Evolutionary conservation across 2,888 invertebrate species (phyloP).

Genomic region (Holacanthella duospinosa): DNA sequence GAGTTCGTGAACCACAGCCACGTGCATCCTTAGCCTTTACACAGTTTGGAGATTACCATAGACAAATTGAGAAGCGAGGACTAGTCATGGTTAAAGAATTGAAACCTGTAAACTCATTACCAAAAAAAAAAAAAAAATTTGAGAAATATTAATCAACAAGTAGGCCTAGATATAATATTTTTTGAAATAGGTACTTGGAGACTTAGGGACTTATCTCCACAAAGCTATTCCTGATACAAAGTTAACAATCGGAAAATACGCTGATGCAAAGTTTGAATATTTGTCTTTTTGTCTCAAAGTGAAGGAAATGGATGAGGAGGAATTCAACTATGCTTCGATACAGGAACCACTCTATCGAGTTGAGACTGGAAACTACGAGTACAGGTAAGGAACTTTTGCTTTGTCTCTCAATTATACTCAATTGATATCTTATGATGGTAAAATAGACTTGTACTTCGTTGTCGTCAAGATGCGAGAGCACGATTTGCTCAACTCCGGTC

Average conservation of each 20-base stretch:
- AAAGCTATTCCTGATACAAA: slow-evolving; percentile 98
- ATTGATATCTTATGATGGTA: neutral
- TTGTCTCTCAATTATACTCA: too few species aligned
- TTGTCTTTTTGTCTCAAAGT: slow-evolving; percentile 97
- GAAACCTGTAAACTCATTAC: slow-evolving; percentile 60
- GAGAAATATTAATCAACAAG: neutral
- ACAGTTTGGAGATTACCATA: slow-evolving; percentile 86
- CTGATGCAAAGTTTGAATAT: slow-evolving; percentile 98
- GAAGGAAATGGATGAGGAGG: slow-evolving; percentile 99
- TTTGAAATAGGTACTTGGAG: slow-evolving; percentile 61
- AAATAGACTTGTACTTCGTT: slow-evolving; percentile 72
- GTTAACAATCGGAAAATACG: slow-evolving; percentile 92
- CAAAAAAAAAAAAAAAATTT: neutral
- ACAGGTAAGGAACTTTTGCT: slow-evolving; percentile 55
- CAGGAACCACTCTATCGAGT: slow-evolving; percentile 95
- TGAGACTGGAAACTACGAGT: slow-evolving; percentile 99
- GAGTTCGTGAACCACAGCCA: slow-evolving; percentile 90
- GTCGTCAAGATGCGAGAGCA: slow-evolving; percentile 84
- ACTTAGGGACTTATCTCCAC: slow-evolving; percentile 90
- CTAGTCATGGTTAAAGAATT: slow-evolving; percentile 77
- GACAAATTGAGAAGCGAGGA: slow-evolving; percentile 81
- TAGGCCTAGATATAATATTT: neutral
- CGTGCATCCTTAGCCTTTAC: slow-evolving; percentile 91
- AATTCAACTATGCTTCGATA: slow-evolving; percentile 79
- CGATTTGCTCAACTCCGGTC: slow-evolving; percentile 72